Evolutionary conservation across 2,797 vertebrate species (phyloP).

Genomic region (Chiroxiphia lanceolata): DNA sequence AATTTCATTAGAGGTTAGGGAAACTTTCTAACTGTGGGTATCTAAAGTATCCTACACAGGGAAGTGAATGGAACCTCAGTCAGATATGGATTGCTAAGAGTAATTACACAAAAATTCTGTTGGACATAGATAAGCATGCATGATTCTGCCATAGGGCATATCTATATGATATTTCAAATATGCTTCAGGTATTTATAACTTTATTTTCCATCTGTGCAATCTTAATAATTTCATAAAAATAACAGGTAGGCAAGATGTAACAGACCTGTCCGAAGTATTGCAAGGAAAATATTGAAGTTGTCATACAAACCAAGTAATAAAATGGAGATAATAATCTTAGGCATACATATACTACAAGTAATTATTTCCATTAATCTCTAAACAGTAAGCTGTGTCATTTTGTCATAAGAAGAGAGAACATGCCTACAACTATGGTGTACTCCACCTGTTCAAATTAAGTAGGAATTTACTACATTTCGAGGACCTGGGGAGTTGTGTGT

Average conservation of each 20-base stretch:
- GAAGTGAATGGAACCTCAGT: neutral
- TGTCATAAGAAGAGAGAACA: neutral
- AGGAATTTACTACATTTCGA: neutral
- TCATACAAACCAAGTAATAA: neutral
- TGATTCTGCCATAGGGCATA: neutral
- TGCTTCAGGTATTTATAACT: neutral
- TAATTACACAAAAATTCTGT: neutral
- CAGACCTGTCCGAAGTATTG: neutral
- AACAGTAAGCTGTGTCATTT: neutral
- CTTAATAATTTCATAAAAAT: neutral
- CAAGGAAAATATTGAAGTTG: neutral
- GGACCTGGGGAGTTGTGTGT: neutral
- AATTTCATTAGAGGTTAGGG: neutral
- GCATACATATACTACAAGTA: neutral
- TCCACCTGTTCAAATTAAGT: neutral
- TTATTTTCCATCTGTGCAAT: neutral
- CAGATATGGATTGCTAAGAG: neutral
- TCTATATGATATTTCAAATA: neutral
- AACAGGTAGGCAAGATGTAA: neutral
- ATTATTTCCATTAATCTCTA: neutral
- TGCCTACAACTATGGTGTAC: neutral
- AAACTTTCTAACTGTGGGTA: neutral
- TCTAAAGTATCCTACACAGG: neutral
- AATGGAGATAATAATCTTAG: neutral
- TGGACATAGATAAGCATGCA: accelerated